These are phyloP conservation scores for Sebastes cheni DNA, from an alignment of 2,797 vertebrate genomes.

Conservation along the genomic window DNA sequence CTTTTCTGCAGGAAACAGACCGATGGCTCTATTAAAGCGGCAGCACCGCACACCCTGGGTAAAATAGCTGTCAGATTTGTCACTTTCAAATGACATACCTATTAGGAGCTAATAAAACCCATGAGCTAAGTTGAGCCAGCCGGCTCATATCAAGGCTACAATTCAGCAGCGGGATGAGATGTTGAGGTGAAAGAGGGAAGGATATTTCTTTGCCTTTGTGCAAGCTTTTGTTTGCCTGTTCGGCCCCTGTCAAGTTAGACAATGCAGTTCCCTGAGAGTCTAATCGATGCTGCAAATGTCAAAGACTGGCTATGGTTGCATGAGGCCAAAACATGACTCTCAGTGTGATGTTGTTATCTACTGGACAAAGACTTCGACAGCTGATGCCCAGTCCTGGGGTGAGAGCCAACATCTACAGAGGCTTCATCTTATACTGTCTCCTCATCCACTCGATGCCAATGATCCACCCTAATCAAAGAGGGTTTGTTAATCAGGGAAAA, in stretches of 20 bases:
- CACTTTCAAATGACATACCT: conserved; percentile 83
- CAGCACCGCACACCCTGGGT: conserved; percentile 63
- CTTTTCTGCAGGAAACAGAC: conserved; percentile 71
- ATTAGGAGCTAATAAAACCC: conserved; percentile 81
- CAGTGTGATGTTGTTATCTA: conserved; percentile 57
- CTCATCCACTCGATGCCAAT: conserved; percentile 55
- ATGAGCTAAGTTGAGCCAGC: conserved; percentile 71
- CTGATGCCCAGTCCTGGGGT: conserved; percentile 49
- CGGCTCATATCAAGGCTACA: conserved; percentile 67
- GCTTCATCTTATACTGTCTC: conserved; percentile 46
- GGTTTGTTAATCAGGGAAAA: conserved; percentile 47
- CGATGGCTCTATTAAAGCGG: conserved; percentile 76
- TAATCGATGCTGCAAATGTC: conserved; percentile 82
- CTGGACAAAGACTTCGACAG: conserved; percentile 61
- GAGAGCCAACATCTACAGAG: conserved; percentile 53
- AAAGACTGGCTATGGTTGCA: conserved; percentile 66
- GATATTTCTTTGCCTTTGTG: conserved; percentile 66
- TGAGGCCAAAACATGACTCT: conserved; percentile 57
- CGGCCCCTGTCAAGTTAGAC: conserved; percentile 72
- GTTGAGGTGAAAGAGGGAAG: conserved; percentile 55
- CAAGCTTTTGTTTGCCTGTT: conserved; percentile 71
- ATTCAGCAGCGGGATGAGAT: conserved; percentile 68
- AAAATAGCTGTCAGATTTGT: conserved; percentile 82
- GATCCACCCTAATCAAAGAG: conserved; percentile 50
- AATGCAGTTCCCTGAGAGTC: conserved; percentile 69